Evolutionary conservation across 2,113 vertebrate genomes (phyloP), one percentile per base, ranked within the genome.

Genomic region (Oceanodroma tethys): DNA sequence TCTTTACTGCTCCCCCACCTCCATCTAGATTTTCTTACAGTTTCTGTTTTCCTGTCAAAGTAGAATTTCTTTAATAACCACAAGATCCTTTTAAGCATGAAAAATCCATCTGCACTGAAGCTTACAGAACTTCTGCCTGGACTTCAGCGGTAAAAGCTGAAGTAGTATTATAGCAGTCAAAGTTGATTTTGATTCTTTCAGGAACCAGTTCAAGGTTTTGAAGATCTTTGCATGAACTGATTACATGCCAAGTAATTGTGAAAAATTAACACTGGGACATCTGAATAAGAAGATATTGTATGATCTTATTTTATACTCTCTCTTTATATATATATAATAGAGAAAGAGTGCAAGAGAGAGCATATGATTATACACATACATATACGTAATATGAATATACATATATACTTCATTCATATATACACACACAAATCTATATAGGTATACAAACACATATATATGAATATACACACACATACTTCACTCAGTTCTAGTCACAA

Each of bases 331-430:
- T 25, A 8, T 21, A 18, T 27, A 36, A 27, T 11, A 53, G 16
- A n/a, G 11, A 52, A 2, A 22, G 11, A 8, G 8, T 0, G 3
- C 42, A 50, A 60, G 47, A 55, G 21, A 0, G 7, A 81, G 26
- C 9, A 12, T 25, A 52, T 67, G 38, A 56, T 62, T 80, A 52
- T n/a, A 38, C 45, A 47, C 34, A 36, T 25, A 16, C 6, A 43
- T 40, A 83, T 16, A 38, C 32, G 38, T 56, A 75, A 55, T 42
- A 73, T 43, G 23, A 70, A 59, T 88, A 63, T 30, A 80, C 34
- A 48, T 34, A 48, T 34, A 45, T 25, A 26, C 5, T 74, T 70
- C 16, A n/a, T 63, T 67, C 8, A 13, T 42, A n/a, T 19, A 55
- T 34, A 32, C 19, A 43, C 13, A 45, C 27, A 81, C 30, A 36